Evolutionary conservation across 2,797 vertebrate species (phyloP).

Genomic region (Adrianichthys oophorus): DNA sequence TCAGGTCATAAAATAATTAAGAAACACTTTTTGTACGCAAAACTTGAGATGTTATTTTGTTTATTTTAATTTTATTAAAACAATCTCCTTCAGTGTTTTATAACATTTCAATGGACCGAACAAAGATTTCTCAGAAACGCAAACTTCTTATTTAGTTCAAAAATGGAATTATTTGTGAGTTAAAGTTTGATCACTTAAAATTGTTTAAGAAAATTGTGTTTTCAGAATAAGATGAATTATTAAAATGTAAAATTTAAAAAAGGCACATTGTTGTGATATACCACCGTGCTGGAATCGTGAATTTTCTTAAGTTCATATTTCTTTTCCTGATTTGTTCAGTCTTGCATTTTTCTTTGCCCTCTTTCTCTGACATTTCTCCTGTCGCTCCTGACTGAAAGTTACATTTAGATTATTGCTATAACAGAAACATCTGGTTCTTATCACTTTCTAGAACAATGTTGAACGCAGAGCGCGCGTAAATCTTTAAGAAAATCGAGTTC

Average conservation of each 20-base stretch:
- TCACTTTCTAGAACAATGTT: no score
- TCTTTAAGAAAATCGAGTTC: no score
- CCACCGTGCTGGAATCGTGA: slow-evolving; percentile 51
- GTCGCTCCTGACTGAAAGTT: slow-evolving; percentile 1
- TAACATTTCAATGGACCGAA: slow-evolving; percentile 30
- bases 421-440: no score
- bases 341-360: slow-evolving; percentile 43
- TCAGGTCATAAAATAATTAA: no score
- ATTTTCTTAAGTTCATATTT: slow-evolving; percentile 50
- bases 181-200: slow-evolving; percentile 19
- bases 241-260: slow-evolving; percentile 63
- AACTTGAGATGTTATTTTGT: no score
- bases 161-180: slow-evolving; percentile 81
- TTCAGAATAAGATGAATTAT: slow-evolving; percentile 57
- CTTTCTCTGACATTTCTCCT: slow-evolving; percentile 1
- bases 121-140: slow-evolving; percentile 21
- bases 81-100: slow-evolving; percentile 29
- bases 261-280: slow-evolving; percentile 67
- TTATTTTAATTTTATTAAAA: neutral
- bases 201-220: slow-evolving; percentile 7
- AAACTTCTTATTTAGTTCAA: slow-evolving; percentile 29
- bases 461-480: no score
- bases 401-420: no score
- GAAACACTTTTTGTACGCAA: no score
- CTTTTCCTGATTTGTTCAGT: slow-evolving; percentile 36